phyloP scores from a whole-genome alignment of 2,888 invertebrate species.

The Eulithis prunata region DNA sequence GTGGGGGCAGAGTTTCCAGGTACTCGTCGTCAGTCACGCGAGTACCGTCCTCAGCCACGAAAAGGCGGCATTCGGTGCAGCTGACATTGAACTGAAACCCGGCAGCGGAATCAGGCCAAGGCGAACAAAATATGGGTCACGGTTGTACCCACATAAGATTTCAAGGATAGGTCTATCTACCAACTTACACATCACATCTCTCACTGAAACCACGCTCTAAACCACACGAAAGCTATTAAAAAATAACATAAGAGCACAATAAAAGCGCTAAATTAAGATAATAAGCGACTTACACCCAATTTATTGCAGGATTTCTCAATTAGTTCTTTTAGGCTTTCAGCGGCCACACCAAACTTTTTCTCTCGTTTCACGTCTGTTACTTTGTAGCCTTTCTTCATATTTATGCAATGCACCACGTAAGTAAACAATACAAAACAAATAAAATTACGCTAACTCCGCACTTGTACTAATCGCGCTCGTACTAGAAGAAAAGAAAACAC shows the following conservation, averaged over 20 bases:
- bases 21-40: constrained; percentile 90
- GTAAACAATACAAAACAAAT: constrained; percentile 41
- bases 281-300: constrained; percentile 79
- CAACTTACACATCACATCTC: constrained; percentile 36
- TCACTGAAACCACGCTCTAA: constrained; percentile 47
- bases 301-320: constrained; percentile 88
- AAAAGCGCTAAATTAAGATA: too few species aligned
- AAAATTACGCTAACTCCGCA: constrained; percentile 23
- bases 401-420: constrained; percentile 34
- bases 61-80: constrained; percentile 78
- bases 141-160: constrained; percentile 52
- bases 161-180: constrained; percentile 43
- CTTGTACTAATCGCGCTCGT: neutral
- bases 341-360: constrained; percentile 89
- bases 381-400: constrained; percentile 88
- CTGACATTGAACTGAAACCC: constrained; percentile 78
- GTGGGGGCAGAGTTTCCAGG: constrained; percentile 88
- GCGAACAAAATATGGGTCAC: constrained; percentile 64
- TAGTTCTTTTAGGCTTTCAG: constrained; percentile 86
- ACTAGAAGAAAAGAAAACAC: too few species aligned
- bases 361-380: constrained; percentile 88
- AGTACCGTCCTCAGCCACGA: constrained; percentile 87
- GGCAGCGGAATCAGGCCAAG: constrained; percentile 61
- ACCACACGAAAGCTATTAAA: constrained; percentile 1
- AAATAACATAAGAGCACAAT: neutral